phyloP scores from a whole-genome alignment of 2,888 invertebrate species.

The Drosophila paramelanica region DNA sequence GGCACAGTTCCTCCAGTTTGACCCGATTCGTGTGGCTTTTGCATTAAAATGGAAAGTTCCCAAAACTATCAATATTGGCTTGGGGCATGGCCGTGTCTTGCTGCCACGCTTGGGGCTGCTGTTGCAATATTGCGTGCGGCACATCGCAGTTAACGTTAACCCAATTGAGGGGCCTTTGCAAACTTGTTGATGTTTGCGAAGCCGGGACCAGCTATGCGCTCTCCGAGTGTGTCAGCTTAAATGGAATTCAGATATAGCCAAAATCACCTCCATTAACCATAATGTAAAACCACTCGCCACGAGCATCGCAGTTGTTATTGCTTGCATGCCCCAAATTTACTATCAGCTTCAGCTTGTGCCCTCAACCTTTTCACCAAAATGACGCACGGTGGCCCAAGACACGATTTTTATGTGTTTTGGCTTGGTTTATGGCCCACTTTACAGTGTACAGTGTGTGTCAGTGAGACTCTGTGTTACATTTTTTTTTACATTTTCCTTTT shows the following conservation, averaged over 20 bases:
- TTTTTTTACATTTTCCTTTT: constrained; percentile 3
- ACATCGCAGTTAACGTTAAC: constrained; percentile 29
- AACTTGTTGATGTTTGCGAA: constrained; percentile 47
- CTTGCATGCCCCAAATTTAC: constrained; percentile 40
- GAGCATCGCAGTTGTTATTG: constrained; percentile 5
- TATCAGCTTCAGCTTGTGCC: constrained; percentile 30
- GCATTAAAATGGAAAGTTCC: constrained; percentile 53
- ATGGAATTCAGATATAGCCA: constrained; percentile 12
- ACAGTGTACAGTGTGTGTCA: background rate
- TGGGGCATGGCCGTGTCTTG: background rate
- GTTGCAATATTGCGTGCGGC: constrained; percentile 43
- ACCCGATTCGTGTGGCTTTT: constrained; percentile 55
- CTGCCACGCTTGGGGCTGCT: background rate
- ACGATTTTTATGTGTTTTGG: background rate
- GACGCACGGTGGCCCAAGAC: background rate
- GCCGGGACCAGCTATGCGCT: constrained; percentile 3
- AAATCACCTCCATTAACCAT: constrained; percentile 15
- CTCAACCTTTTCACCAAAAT: constrained; percentile 4
- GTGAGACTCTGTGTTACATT: background rate
- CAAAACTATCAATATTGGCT: constrained; percentile 47
- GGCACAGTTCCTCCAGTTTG: constrained; percentile 52
- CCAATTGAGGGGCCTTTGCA: constrained; percentile 15
- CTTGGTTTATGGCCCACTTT: background rate
- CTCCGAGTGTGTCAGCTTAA: background rate
- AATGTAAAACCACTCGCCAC: background rate